Evolutionary conservation across 2,888 invertebrate species (phyloP).

Genomic region (Amiota communis): DNA sequence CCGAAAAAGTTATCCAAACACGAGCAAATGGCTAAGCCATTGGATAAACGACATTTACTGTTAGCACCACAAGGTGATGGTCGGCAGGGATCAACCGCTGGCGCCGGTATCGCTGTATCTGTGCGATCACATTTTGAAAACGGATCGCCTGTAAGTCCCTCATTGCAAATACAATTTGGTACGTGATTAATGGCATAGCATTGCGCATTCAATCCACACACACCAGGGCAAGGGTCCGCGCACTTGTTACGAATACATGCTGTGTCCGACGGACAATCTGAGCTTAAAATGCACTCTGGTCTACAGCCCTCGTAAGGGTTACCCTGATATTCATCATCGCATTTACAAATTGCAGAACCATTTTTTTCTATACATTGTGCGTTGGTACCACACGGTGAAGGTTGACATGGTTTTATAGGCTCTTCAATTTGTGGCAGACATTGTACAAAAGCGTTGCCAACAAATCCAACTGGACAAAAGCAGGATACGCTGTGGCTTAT

Average conservation of each 20-base stretch:
- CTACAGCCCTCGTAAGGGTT: slow-evolving; percentile 90
- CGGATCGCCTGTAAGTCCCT: slow-evolving; percentile 84
- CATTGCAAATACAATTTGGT: slow-evolving; percentile 86
- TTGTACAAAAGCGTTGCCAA: slow-evolving; percentile 88
- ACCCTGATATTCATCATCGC: slow-evolving; percentile 86
- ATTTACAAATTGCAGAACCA: slow-evolving; percentile 86
- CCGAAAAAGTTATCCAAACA: slow-evolving; percentile 83
- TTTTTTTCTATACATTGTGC: slow-evolving; percentile 84
- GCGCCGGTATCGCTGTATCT: slow-evolving; percentile 56
- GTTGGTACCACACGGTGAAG: slow-evolving; percentile 90
- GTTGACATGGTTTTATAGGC: slow-evolving; percentile 83
- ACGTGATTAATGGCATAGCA: slow-evolving; percentile 89
- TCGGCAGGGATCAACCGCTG: slow-evolving; percentile 77
- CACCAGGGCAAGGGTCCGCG: slow-evolving; percentile 88
- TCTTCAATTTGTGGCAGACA: slow-evolving; percentile 77
- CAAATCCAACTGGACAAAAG: slow-evolving; percentile 82
- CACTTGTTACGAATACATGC: slow-evolving; percentile 90
- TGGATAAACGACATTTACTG: slow-evolving; percentile 82
- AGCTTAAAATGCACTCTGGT: slow-evolving; percentile 89
- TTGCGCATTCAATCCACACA: slow-evolving; percentile 87
- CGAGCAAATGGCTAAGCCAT: slow-evolving; percentile 84
- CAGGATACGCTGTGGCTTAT: slow-evolving; percentile 88
- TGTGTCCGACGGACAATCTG: slow-evolving; percentile 87
- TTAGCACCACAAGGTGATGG: slow-evolving; percentile 88
- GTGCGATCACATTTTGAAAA: slow-evolving; percentile 75